Base-by-base conservation (phyloP, 53 echinoderm and acorn worm species). In the Temnopleurus reevesii region DNA sequence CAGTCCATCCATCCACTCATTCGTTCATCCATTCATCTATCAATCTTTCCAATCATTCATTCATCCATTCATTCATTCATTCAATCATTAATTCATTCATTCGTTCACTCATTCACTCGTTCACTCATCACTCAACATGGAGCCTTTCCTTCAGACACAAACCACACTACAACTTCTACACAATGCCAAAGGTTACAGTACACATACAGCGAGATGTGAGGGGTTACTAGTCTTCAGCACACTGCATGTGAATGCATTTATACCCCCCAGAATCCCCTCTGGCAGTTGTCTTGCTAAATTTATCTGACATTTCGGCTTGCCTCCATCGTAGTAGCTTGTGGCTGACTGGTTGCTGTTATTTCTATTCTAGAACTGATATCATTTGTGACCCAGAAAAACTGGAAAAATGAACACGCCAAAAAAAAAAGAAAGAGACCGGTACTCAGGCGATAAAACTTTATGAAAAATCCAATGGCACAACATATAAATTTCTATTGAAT, bases 271-370 rank as follows among this genome's bases (percentile, higher is more conserved):
- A 26, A 79, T 47, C 49, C 79, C 79, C 46, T 29, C 79, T 46
- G 79, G 79, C 49, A 71, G 71, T 77, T 77, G 77, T 77, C 77
- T 77, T 43, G 43, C 46, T 79, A 79, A 49, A 79, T 79, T 79
- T 46, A 49, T 49, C 49, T 79, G 79, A 79, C 79, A 79, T 79
- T 79, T 79, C 29, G 46, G 47, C 46, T 30, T 49, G 79, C 19
- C 79, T 26, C 79, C 6, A 47, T 79, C 21, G n/a, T 59, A 46
- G 79, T 79, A 79, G 26, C 41, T 79, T 46, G 46, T 49, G n/a
- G 46, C 79, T 27, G 49, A 47, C 41, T 38, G 10, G 71, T 41
- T 71, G 71, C 71, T 71, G 41, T 71, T 71, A 71, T 38, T 38
- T 7, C 41, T 43, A 71, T 41, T 41, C 71, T 71, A 71, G 71